Percentiles rank a stretch among this genome's conserved stretches.
phyloP scores from a whole-genome alignment of 2,113 vertebrate species.

The Astur gentilis region DNA sequence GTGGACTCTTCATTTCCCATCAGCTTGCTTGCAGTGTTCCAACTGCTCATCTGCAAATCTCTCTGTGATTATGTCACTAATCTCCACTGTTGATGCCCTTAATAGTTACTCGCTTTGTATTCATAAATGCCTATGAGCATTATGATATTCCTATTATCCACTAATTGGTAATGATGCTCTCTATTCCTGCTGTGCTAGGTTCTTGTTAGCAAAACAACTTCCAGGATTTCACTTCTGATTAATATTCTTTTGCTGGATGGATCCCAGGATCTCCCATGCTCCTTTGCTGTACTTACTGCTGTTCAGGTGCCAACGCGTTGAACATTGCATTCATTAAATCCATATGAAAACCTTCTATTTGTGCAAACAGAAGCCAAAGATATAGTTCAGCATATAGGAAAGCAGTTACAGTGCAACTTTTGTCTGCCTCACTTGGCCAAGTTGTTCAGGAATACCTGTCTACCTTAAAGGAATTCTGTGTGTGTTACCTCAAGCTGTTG shows the following conservation, averaged over 20 bases:
- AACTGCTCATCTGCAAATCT: not conserved
- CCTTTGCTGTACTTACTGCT: not conserved
- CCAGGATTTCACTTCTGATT: not conserved
- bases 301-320: not conserved
- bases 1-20: not conserved
- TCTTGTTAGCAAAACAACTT: not conserved
- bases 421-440: not conserved
- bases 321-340: not conserved
- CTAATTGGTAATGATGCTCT: not conserved
- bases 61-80: not conserved
- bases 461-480: not conserved
- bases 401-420: not conserved
- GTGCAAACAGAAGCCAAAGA: not conserved
- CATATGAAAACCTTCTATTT: not conserved
- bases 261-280: not conserved
- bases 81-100: not conserved
- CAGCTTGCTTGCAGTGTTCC: not conserved
- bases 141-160: not conserved
- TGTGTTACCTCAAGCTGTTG: not conserved
- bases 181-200: not conserved
- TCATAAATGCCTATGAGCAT: not conserved
- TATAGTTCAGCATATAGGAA: not conserved
- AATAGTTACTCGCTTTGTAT: not conserved
- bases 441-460: accelerated
- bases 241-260: not conserved